These are phyloP conservation scores for Sterrhoptilus dennistouni DNA, from an alignment of 2,113 vertebrate genomes.

Conservation along the genomic window DNA sequence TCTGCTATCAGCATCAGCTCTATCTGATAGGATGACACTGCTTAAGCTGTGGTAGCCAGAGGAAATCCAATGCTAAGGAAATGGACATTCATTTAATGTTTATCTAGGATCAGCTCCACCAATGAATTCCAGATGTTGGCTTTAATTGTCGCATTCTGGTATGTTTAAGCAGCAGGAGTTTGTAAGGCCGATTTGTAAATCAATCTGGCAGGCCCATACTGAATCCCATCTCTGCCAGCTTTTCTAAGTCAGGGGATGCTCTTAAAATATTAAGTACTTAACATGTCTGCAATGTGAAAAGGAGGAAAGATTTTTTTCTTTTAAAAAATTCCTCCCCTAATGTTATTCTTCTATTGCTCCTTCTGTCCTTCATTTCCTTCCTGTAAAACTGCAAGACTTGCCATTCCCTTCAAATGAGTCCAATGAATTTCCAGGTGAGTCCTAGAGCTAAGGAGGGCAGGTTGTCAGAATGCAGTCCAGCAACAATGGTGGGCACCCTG, in stretches of 20 bases:
- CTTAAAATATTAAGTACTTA: constrained; percentile 56
- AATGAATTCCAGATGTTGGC: constrained; percentile 86
- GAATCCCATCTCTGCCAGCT: constrained; percentile 45
- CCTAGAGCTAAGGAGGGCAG: not conserved
- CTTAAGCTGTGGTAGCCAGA: constrained; percentile 70
- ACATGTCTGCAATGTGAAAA: not conserved
- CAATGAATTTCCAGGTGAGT: not conserved
- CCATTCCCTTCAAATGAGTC: not conserved
- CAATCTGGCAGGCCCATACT: constrained; percentile 66
- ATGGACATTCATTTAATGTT: constrained; percentile 73
- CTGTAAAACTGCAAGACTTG: not conserved
- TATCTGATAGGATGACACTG: constrained; percentile 61
- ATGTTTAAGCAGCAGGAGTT: constrained; percentile 67
- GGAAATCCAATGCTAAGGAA: constrained; percentile 75
- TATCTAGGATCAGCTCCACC: constrained; percentile 73
- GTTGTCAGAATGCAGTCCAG: not conserved
- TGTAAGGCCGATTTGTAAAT: constrained; percentile 74
- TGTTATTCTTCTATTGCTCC: not conserved
- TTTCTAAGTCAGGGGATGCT: constrained; percentile 51
- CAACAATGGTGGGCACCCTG: not conserved
- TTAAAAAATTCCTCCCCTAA: not conserved
- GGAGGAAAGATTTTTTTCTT: not conserved
- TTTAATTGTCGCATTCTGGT: constrained; percentile 70
- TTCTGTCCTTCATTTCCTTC: not conserved
- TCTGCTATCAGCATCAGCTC: constrained; percentile 61